Conservation (phyloP, 2,888 invertebrate species). For the Nemotelus nigrinus region DNA sequence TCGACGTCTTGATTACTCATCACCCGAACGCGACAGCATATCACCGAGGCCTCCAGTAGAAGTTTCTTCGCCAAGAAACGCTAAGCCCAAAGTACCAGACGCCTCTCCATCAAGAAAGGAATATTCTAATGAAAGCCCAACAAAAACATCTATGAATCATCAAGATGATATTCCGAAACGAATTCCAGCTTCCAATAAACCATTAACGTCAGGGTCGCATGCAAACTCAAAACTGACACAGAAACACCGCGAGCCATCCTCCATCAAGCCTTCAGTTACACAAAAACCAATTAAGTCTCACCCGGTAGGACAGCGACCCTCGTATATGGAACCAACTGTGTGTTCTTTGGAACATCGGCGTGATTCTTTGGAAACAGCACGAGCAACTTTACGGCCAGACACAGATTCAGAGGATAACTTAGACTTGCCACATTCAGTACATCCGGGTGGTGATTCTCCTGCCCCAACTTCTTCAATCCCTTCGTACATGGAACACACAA, state of each 20-base stretch:
- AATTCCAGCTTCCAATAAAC: neutral
- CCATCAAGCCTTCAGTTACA: conserved; percentile 55
- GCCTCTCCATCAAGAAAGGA: neutral
- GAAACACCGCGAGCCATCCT: neutral
- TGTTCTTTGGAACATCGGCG: conserved; percentile 63
- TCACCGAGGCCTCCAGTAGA: conserved; percentile 32
- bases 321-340: conserved; percentile 65
- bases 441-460: conserved; percentile 38
- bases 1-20: conserved; percentile 27
- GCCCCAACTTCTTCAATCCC: conserved; percentile 56
- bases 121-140: neutral
- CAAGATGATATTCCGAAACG: neutral
- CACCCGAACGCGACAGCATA: conserved; percentile 46
- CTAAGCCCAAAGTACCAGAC: neutral
- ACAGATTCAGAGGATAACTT: neutral
- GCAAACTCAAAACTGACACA: neutral
- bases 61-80: conserved; percentile 47
- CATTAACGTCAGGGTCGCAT: neutral
- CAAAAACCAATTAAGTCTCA: conserved; percentile 52
- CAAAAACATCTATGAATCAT: neutral
- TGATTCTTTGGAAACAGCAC: conserved; percentile 59
- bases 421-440: neutral
- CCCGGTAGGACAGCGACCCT: conserved; percentile 56
- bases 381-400: neutral
- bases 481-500: conserved; percentile 65